Percentiles rank a stretch among this genome's conserved stretches.
These are phyloP conservation scores for Plodia interpunctella DNA, from an alignment of 1,140 invertebrate species.

Conservation along the genomic window DNA sequence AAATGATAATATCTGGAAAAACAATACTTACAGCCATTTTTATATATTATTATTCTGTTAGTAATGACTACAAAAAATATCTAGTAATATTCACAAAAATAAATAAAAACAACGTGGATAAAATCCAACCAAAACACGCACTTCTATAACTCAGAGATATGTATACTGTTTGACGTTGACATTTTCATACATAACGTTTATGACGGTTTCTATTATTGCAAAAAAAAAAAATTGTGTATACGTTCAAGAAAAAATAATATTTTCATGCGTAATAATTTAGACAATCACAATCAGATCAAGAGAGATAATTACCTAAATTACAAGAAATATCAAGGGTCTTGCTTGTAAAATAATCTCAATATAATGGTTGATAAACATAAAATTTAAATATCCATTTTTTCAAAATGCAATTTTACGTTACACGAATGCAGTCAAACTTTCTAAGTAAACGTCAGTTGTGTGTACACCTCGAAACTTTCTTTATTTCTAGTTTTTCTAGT, in stretches of 20 bases:
- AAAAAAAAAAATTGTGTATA: constrained; percentile 28
- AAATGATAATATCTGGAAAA: background rate
- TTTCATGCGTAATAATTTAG: no score
- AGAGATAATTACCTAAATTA: no score
- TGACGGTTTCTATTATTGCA: background rate
- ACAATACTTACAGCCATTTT: constrained; percentile 53
- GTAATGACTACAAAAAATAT: background rate
- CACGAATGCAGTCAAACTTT: constrained; percentile 64
- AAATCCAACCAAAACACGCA: background rate
- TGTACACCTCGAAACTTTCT: constrained; percentile 66
- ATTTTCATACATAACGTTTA: background rate
- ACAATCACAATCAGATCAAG: no score
- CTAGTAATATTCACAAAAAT: background rate
- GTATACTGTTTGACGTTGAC: background rate
- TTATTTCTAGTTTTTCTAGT: constrained; percentile 67
- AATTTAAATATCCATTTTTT: no score
- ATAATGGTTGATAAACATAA: no score
- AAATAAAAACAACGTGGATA: constrained; percentile 29
- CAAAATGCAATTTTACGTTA: background rate
- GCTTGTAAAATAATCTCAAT: no score
- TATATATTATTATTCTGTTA: background rate
- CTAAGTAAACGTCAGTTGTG: constrained; percentile 63
- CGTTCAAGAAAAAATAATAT: constrained; percentile 17
- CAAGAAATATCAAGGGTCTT: no score
- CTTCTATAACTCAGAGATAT: background rate